Evolutionary conservation across 1,140 invertebrate genomes (phyloP).

Genomic region (Pachypsylla venusta): DNA sequence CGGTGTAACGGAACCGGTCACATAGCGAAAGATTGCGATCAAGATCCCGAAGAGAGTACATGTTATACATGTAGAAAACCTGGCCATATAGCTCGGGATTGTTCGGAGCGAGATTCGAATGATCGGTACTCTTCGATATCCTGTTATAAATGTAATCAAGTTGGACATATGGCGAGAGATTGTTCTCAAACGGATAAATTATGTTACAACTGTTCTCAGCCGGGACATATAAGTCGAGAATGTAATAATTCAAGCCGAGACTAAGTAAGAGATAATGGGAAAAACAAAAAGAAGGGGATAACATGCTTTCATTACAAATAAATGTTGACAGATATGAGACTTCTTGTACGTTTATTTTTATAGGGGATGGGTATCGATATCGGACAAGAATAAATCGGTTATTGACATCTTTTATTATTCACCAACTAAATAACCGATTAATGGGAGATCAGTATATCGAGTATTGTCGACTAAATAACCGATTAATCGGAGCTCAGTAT

Average conservation of each 20-base stretch:
- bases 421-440: too few species aligned
- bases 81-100: conserved; percentile 81
- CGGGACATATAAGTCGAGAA: conserved; percentile 75
- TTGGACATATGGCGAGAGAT: conserved; percentile 79
- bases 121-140: conserved; percentile 23
- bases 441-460: too few species aligned
- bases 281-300: too few species aligned
- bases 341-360: too few species aligned
- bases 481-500: too few species aligned
- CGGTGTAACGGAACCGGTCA: conserved; percentile 89
- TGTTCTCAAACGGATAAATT: conserved; percentile 56
- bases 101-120: conserved; percentile 43
- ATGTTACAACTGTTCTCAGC: conserved; percentile 80
- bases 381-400: too few species aligned
- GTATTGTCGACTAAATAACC: too few species aligned
- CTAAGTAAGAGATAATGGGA: too few species aligned
- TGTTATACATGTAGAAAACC: conserved; percentile 72
- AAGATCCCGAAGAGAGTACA: conserved; percentile 45
- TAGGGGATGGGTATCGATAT: too few species aligned
- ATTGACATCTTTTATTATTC: too few species aligned
- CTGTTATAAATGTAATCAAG: conserved; percentile 72
- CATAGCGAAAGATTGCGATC: conserved; percentile 82
- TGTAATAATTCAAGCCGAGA: conserved; percentile 33
- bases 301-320: too few species aligned
- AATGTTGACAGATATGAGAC: too few species aligned